These are phyloP conservation scores for Bugulina stolonifera DNA, from an alignment of 2,888 invertebrate genomes.

Conservation along the genomic window DNA sequence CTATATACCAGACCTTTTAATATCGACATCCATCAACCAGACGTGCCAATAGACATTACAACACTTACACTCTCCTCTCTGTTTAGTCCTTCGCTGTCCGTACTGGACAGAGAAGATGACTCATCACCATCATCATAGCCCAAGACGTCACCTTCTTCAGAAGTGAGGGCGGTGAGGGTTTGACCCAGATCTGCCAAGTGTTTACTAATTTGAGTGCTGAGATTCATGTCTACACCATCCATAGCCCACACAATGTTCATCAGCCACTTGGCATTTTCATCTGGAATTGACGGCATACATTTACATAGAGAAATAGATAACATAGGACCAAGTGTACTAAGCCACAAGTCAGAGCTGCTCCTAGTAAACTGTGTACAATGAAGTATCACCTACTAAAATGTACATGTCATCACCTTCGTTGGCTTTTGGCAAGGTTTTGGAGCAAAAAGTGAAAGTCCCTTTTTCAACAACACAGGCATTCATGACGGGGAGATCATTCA, in stretches of 20 bases:
- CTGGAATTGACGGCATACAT: too few relatives aligned
- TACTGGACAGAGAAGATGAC: not conserved
- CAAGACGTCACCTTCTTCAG: constrained; percentile 69
- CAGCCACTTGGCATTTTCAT: constrained; percentile 83
- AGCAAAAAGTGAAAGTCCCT: constrained; percentile 96
- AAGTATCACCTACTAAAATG: too few relatives aligned
- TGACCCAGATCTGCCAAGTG: constrained; percentile 88
- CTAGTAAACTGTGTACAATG: too few relatives aligned
- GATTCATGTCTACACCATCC: constrained; percentile 95
- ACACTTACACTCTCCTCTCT: constrained; percentile 8
- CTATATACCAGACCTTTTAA: too few relatives aligned
- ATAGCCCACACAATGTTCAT: constrained; percentile 97
- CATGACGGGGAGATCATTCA: constrained; percentile 61
- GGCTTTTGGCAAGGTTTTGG: constrained; percentile 80
- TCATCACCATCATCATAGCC: constrained; percentile 54
- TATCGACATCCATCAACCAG: too few relatives aligned
- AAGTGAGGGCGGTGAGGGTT: constrained; percentile 89
- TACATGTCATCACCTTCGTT: constrained; percentile 66
- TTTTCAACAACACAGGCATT: constrained; percentile 87
- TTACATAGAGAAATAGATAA: too few relatives aligned
- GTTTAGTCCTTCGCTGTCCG: constrained; percentile 3
- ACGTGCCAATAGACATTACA: too few relatives aligned
- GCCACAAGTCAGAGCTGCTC: too few relatives aligned
- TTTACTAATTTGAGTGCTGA: constrained; percentile 92
- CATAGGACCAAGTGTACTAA: too few relatives aligned